Evolutionary conservation across 2,888 invertebrate species (phyloP).

Genomic region (Brenthis hecate): DNA sequence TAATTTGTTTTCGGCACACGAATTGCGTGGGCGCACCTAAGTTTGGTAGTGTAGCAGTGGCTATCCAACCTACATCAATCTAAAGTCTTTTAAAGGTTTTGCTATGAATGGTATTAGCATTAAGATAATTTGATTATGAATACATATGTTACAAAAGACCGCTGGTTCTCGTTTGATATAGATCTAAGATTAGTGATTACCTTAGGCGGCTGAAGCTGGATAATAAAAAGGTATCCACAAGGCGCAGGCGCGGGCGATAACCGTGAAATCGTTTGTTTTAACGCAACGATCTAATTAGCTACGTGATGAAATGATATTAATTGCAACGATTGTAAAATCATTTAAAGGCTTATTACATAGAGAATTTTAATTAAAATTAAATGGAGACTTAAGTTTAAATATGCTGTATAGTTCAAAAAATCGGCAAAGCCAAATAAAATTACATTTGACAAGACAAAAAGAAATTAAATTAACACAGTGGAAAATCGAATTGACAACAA

Average conservation of each 20-base stretch:
- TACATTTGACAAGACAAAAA: too few species aligned
- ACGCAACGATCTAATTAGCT: slow-evolving; percentile 24
- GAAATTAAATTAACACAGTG: too few species aligned
- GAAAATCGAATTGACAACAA: too few species aligned
- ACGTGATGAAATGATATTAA: slow-evolving; percentile 27
- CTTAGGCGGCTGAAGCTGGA: slow-evolving; percentile 16
- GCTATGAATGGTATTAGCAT: slow-evolving; percentile 34
- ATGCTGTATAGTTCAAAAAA: too few species aligned
- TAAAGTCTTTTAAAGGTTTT: slow-evolving; percentile 35
- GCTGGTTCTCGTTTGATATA: slow-evolving; percentile 25
- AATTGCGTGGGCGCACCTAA: slow-evolving; percentile 36
- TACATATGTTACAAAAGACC: slow-evolving; percentile 31
- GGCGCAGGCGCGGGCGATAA: slow-evolving; percentile 15
- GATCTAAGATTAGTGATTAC: slow-evolving; percentile 19
- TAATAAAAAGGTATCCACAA: slow-evolving; percentile 17
- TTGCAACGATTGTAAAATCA: slow-evolving; percentile 17
- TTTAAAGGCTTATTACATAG: neutral
- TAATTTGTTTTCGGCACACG: slow-evolving; percentile 35
- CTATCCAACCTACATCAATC: slow-evolving; percentile 35
- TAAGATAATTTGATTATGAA: slow-evolving; percentile 36
- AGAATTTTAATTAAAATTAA: neutral
- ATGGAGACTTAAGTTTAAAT: too few species aligned
- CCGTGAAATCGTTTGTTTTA: slow-evolving; percentile 38
- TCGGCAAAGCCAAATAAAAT: too few species aligned
- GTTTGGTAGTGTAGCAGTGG: slow-evolving; percentile 36